These are phyloP conservation scores for Brienomyrus longianalis DNA, from an alignment of 2,113 vertebrate genomes.

Conservation along the genomic window DNA sequence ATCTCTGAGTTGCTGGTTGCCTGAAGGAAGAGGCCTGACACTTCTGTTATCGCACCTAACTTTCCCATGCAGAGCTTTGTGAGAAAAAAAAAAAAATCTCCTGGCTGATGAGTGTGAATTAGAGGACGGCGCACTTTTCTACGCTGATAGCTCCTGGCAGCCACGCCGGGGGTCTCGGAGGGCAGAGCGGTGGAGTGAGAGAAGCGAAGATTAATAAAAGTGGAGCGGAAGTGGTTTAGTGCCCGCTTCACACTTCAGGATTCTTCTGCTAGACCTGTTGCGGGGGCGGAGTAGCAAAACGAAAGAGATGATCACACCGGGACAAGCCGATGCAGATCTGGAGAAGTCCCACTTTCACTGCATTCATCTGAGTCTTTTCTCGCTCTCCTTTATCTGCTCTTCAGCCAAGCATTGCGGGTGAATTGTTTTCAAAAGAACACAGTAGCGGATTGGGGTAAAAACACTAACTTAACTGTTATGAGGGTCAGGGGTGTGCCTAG, in stretches of 20 bases:
- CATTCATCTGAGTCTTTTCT: not conserved
- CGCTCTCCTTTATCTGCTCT: not conserved
- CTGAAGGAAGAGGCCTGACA: not conserved
- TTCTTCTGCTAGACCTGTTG: not conserved
- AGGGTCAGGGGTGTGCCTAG: not conserved
- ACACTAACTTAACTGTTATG: not conserved
- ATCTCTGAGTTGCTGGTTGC: not conserved
- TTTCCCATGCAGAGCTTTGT: not conserved
- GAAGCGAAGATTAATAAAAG: not conserved
- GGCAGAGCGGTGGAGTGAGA: not conserved
- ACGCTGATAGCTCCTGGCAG: not conserved
- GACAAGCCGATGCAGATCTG: not conserved
- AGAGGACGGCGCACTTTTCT: not conserved
- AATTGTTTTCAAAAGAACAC: not conserved
- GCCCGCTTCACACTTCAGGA: not conserved
- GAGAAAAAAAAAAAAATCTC: not conserved
- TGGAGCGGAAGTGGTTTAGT: not conserved
- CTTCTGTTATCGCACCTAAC: not conserved
- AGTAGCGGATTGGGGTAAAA: not conserved
- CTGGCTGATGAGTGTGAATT: constrained; percentile 6
- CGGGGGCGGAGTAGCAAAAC: not conserved
- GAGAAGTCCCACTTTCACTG: not conserved
- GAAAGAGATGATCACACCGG: not conserved
- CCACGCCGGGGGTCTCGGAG: not conserved
- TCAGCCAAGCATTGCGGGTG: not conserved